These are phyloP conservation scores for Petrolisthes cinctipes DNA, from an alignment of 2,888 invertebrate genomes.

Conservation along the genomic window DNA sequence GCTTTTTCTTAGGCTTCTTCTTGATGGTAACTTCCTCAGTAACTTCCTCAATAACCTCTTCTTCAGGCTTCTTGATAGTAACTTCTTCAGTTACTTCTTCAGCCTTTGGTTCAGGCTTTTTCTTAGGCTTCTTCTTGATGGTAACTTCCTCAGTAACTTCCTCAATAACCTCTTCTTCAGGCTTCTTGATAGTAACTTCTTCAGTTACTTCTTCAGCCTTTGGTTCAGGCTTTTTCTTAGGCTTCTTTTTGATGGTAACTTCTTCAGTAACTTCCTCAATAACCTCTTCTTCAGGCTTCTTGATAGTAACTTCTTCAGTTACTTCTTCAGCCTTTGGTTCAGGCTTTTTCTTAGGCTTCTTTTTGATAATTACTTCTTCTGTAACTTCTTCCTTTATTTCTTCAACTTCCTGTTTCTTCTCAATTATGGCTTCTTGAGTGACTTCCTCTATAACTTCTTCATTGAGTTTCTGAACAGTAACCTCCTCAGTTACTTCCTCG, in stretches of 20 bases:
- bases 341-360: conserved; percentile 69
- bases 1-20: conserved; percentile 57
- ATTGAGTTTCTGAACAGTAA: not conserved
- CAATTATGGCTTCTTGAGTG: conserved; percentile 38
- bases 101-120: conserved; percentile 70
- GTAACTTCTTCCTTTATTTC: conserved; percentile 31
- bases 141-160: conserved; percentile 75
- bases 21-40: conserved; percentile 68
- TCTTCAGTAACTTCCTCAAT: conserved; percentile 70
- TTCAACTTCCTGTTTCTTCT: conserved; percentile 66
- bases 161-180: conserved; percentile 67
- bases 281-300: conserved; percentile 71
- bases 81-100: conserved; percentile 61
- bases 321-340: conserved; percentile 73
- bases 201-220: conserved; percentile 66
- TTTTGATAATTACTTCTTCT: conserved; percentile 74
- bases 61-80: conserved; percentile 63
- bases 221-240: conserved; percentile 34
- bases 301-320: conserved; percentile 75
- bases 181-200: conserved; percentile 67
- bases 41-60: conserved; percentile 69
- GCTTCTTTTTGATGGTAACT: conserved; percentile 66
- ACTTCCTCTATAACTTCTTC: conserved; percentile 42
- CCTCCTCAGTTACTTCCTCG: conserved; percentile 63
- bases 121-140: conserved; percentile 68